Base-by-base conservation (phyloP, 2,113 vertebrate genomes). In the Orycteropus afer region DNA sequence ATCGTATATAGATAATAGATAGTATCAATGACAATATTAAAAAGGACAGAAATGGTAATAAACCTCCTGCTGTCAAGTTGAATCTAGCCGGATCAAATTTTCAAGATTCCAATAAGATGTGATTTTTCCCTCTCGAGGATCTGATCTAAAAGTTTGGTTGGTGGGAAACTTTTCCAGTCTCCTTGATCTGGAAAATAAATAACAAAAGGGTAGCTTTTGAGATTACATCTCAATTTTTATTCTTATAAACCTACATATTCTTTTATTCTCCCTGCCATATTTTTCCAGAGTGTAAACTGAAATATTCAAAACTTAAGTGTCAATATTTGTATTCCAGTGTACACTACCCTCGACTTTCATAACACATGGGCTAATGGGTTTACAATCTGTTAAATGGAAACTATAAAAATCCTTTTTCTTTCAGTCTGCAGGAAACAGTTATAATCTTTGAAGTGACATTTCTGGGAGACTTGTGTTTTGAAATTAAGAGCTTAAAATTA, bases 211-310 rank as follows among this genome's bases (percentile, higher is more conserved):
- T 74, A 71, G 23, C 11, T 80, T 94, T 93, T 67, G n/a, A 90
- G n/a, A 89, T 79, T 86, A 83, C 59, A 89, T 76, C 67, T 92
- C 79, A 71, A n/a, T 85, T 94, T 89, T 80, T 80, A 90, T 80
- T 91, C 20, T 14, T 42, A 49, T 84, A 57, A 13, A 80, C 0
- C 84, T 94, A 45, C 1, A 71, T 71, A 69, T 74, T 29, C 7
- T 91, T 77, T 69, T 93, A 86, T 73, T 95, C 57, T 81, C 93
- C 29, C n/a, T 91, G 13, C 20, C 49, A 53, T 53, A 32, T 23
- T 76, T 47, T 49, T 34, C 40, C 25, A 76, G n/a, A 89, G 63
- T 29, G 65, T 81, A 25, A 57, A 84, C 65, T 80, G 91, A 79
- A 55, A 71, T 87, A 55, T 83, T 84, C 12, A 78, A 90, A 96